Evolutionary conservation across 2,888 invertebrate species (phyloP).

Genomic region (Alcis repandata): DNA sequence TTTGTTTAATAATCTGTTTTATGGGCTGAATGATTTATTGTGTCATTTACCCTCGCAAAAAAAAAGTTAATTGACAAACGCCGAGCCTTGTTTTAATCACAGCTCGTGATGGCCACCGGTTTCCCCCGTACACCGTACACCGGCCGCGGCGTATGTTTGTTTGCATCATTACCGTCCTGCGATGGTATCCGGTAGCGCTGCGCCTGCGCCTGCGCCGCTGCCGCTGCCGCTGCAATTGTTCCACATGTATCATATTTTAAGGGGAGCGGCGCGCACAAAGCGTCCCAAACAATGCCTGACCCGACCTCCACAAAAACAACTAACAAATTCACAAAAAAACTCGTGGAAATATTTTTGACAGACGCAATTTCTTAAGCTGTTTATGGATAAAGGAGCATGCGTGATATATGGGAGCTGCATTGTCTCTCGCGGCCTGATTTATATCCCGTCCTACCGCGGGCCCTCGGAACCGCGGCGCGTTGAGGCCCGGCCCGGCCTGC

Average conservation of each 20-base stretch:
- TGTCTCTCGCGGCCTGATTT: slow-evolving; percentile 45
- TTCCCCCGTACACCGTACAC: neutral
- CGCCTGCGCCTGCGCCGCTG: slow-evolving; percentile 17
- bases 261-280: slow-evolving; percentile 52
- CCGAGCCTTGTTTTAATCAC: neutral
- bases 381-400: slow-evolving; percentile 54
- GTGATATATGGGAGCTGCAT: slow-evolving; percentile 65
- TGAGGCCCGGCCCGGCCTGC: neutral
- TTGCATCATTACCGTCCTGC: slow-evolving; percentile 29
- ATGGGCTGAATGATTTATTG: neutral
- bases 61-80: neutral
- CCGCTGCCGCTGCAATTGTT: slow-evolving; percentile 35
- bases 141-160: neutral
- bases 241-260: slow-evolving; percentile 39
- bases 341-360: slow-evolving; percentile 54
- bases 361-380: slow-evolving; percentile 63
- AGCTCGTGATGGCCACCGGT: neutral
- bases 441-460: slow-evolving; percentile 26
- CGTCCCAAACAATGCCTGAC: slow-evolving; percentile 57
- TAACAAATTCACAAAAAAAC: slow-evolving; percentile 53
- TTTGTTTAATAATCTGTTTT: slow-evolving; percentile 6
- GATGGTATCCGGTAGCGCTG: slow-evolving; percentile 31
- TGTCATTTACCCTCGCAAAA: neutral
- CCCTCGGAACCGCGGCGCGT: neutral
- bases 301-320: slow-evolving; percentile 55